Percentiles rank a stretch among this genome's conserved stretches.
phyloP scores from a whole-genome alignment of 2,797 vertebrate species.

The Pteropus rufus region DNA sequence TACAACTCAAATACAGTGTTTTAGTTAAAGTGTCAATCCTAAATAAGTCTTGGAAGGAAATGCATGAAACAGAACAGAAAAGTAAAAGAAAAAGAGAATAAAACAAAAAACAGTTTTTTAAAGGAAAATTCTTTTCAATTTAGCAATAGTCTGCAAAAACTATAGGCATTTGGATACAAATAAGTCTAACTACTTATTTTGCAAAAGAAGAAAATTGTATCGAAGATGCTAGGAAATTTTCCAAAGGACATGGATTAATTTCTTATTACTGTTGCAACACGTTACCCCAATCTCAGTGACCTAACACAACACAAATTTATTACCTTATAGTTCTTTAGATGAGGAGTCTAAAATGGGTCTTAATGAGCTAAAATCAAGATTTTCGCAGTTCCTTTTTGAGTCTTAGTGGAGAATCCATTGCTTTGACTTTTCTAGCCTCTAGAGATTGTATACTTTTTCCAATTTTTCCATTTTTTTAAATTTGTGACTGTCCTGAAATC shows the following conservation, averaged over 20 bases:
- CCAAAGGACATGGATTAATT: neutral
- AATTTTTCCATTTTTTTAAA: neutral
- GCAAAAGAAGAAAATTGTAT: neutral
- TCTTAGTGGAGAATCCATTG: neutral
- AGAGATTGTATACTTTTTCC: neutral
- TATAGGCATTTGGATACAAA: neutral
- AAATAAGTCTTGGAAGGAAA: neutral
- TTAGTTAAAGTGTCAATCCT: neutral
- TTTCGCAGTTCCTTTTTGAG: neutral
- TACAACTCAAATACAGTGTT: neutral
- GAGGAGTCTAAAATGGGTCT: neutral
- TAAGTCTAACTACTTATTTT: neutral
- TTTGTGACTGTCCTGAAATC: neutral
- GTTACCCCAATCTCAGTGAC: neutral
- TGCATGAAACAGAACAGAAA: neutral
- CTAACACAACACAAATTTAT: neutral
- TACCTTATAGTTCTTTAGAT: neutral
- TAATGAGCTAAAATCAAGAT: neutral
- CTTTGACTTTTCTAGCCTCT: neutral
- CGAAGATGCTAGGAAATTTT: neutral
- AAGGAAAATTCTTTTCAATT: neutral
- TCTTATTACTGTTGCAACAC: neutral
- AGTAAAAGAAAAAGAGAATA: neutral
- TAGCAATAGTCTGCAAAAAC: neutral
- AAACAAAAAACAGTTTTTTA: neutral